Base-by-base conservation (phyloP, 2,888 invertebrate species). In the Megalurothrips usitatus region DNA sequence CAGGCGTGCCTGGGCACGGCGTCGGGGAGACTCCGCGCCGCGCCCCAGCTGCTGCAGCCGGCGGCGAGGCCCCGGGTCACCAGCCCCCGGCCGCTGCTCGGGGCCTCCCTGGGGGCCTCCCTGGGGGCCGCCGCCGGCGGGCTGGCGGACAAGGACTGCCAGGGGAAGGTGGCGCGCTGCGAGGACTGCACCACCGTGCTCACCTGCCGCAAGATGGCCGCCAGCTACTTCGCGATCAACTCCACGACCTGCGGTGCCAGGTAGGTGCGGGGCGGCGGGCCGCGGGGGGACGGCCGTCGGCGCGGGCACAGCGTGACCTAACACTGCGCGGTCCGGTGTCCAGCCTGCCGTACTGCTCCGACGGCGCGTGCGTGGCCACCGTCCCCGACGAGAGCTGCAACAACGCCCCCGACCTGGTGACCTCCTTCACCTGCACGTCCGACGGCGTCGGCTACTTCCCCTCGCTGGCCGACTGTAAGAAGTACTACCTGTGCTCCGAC, bases 401-500 rank as follows among this genome's bases (percentile, higher is more conserved):
- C 52, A 10, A 26, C 23, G 26, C 12, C 8, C 12, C 68, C 68
- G 23, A 23, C 1, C 1, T 0, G 10, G 26, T 26, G 11, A 26
- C 68, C 0, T 19, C n/a, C 9, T 68, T 26, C 68, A 26, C 68
- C 26, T 75, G 23, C 23, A 26, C 26, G 8, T 12, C 23, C 14
- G 26, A 23, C 26, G 26, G 23, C 26, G 26, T 23, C 68, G 26
- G 26, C 68, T 75, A 75, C 68, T 75, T 75, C 68, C 68, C 68
- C 23, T 75, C 68, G 68, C 68, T 26, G 11, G 1, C 68, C 68
- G 23, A 2, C 68, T 75, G 68, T 10, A 8, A 12, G 11, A 75
- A 26, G 68, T 75, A 75, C 68, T 75, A 75, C 68, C 26, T 26
- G 23, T 75, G 68, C 68, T n/a, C 68, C 26, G 26, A 26, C 68